A percentile compares a stretch with the other conserved stretches of the same genome.
These are phyloP conservation scores for Scaptomyza caliginosa DNA, from an alignment of 2,888 invertebrate genomes.

Conservation along the genomic window DNA sequence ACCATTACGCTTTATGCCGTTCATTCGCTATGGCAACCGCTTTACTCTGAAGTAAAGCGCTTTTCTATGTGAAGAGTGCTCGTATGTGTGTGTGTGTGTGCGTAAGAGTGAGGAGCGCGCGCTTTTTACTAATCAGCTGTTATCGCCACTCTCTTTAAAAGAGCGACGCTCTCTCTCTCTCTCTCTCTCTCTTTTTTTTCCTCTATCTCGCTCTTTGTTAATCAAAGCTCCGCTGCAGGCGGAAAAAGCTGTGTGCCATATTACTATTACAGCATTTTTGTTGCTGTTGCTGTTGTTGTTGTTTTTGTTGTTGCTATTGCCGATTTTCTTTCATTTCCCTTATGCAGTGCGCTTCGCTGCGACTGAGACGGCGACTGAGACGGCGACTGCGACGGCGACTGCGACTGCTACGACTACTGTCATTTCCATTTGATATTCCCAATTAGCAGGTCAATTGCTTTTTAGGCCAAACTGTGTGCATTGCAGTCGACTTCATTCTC, in stretches of 20 bases:
- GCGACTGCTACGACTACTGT: slow-evolving; percentile 42
- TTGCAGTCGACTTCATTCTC: slow-evolving; percentile 58
- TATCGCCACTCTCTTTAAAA: slow-evolving; percentile 36
- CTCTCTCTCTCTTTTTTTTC: slow-evolving; percentile 10
- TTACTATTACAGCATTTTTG: slow-evolving; percentile 59
- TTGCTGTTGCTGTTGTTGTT: slow-evolving; percentile 1
- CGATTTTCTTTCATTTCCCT: slow-evolving; percentile 56
- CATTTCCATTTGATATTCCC: slow-evolving; percentile 69
- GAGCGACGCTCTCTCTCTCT: background rate
- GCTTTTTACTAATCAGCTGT: slow-evolving; percentile 70
- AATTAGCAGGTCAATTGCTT: slow-evolving; percentile 80
- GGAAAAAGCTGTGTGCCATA: slow-evolving; percentile 60
- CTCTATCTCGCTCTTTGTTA: slow-evolving; percentile 16
- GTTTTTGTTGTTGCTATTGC: slow-evolving; percentile 28
- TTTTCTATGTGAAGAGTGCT: slow-evolving; percentile 27
- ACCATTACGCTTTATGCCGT: slow-evolving; percentile 72
- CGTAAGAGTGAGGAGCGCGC: slow-evolving; percentile 46
- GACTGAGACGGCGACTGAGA: slow-evolving; percentile 22
- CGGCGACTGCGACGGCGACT: slow-evolving; percentile 8
- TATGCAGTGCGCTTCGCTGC: slow-evolving; percentile 52
- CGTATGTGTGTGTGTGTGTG: slow-evolving; percentile 16
- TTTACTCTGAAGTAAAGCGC: slow-evolving; percentile 47
- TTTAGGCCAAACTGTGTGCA: slow-evolving; percentile 77
- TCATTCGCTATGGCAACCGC: slow-evolving; percentile 78
- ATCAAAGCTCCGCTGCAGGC: slow-evolving; percentile 52